Conservation (phyloP, 2,888 invertebrate genomes). For the Ischnura elegans region DNA sequence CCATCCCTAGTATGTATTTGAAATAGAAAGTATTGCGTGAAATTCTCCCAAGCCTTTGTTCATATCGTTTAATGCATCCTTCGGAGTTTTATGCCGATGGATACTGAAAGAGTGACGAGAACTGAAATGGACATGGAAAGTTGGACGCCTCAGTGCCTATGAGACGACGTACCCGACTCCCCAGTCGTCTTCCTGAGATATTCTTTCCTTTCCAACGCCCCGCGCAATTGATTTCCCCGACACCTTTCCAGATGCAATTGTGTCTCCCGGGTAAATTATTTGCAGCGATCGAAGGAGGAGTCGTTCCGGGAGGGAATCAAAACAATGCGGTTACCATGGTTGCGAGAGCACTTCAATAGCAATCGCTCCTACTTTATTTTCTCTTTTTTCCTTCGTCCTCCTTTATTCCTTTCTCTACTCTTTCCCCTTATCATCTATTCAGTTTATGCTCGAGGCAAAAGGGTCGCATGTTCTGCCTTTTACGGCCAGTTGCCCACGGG, state of each 20-base stretch:
- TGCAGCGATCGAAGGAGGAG: not conserved
- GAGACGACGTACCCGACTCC: not conserved
- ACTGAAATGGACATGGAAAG: no score
- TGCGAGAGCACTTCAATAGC: not conserved
- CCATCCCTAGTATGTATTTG: no score
- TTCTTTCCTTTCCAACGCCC: not conserved
- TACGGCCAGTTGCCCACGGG: not conserved
- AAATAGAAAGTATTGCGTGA: no score
- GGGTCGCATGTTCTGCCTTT: not conserved
- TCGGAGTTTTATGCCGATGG: no score
- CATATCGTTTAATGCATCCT: no score
- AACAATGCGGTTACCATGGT: not conserved
- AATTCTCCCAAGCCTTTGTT: no score
- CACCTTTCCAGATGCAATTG: not conserved
- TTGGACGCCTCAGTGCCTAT: no score
- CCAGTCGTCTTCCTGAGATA: not conserved
- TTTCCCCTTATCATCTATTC: not conserved
- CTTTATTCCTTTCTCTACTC: not conserved
- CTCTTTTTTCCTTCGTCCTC: not conserved
- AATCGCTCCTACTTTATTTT: not conserved
- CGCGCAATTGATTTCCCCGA: not conserved
- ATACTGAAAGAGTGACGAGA: no score
- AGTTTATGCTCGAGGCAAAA: not conserved
- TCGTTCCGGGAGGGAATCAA: not conserved
- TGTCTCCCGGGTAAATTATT: not conserved